Conservation (phyloP, 2,797 vertebrate genomes). For the Enteromius treurensis region DNA sequence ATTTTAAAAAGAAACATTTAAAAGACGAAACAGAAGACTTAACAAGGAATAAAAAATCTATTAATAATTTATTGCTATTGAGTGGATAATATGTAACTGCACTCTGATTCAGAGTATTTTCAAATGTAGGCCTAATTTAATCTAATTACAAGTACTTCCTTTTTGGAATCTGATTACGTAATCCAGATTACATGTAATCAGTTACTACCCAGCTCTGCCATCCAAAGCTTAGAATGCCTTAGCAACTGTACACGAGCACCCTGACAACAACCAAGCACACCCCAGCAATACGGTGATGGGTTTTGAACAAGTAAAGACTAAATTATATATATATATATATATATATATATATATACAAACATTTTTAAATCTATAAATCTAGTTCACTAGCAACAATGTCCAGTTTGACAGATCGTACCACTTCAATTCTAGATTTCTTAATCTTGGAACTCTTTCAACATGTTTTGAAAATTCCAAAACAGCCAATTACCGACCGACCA, state of each 20-base stretch:
- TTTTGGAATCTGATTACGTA: no score
- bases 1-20: neutral
- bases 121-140: no score
- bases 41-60: no score
- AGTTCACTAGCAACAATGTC: neutral
- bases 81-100: no score
- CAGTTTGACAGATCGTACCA: neutral
- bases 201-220: no score
- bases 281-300: neutral
- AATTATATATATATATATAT: no score
- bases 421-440: neutral
- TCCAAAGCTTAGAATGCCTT: neutral
- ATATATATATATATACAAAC: no score
- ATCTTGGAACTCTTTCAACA: neutral
- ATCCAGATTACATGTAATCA: no score
- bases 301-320: neutral
- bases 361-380: neutral
- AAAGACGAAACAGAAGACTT: no score
- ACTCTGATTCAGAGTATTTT: no score
- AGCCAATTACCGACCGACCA: conserved; percentile 5
- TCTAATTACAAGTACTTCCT: neutral
- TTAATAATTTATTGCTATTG: no score
- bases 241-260: neutral
- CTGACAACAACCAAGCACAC: neutral
- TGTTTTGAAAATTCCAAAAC: neutral